Conservation (phyloP, 1,140 invertebrate genomes). For the Ruditapes philippinarum region DNA sequence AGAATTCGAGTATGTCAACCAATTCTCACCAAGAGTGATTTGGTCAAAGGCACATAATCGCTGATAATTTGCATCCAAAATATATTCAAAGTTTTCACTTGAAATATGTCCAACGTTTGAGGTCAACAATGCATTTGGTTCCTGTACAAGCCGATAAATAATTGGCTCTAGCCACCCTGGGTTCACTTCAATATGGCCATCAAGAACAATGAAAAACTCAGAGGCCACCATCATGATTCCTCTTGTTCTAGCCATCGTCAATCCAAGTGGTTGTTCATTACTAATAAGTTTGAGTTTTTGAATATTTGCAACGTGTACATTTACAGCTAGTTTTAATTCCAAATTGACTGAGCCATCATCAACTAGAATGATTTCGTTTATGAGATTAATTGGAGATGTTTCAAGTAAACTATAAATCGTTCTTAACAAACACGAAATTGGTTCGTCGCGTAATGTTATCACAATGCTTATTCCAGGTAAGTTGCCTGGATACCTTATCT, state of each 20-base stretch:
- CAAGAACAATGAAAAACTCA: conserved; percentile 35
- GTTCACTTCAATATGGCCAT: conserved; percentile 53
- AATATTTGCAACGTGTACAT: conserved; percentile 21
- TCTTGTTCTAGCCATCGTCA: conserved; percentile 50
- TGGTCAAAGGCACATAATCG: too few relatives aligned
- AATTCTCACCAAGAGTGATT: too few relatives aligned
- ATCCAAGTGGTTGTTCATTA: not conserved
- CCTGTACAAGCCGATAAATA: conserved; percentile 12
- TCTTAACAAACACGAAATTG: conserved; percentile 32
- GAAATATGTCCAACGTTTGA: conserved; percentile 30
- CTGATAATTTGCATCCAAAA: not conserved
- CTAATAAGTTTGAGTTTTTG: conserved; percentile 25
- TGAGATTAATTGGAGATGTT: conserved; percentile 28
- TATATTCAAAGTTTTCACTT: conserved; percentile 23
- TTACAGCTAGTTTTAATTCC: conserved; percentile 22
- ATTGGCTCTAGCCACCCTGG: conserved; percentile 46
- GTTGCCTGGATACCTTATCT: conserved; percentile 13
- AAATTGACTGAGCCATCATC: conserved; percentile 41
- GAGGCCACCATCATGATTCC: conserved; percentile 37
- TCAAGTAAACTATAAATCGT: conserved; percentile 45
- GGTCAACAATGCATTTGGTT: conserved; percentile 38
- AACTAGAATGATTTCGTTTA: conserved; percentile 43
- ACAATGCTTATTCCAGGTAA: conserved; percentile 42
- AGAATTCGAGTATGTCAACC: conserved; percentile 3
- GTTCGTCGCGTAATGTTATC: conserved; percentile 57